phyloP scores from a whole-genome alignment of 2,888 invertebrate species.

The Hedya salicella region DNA sequence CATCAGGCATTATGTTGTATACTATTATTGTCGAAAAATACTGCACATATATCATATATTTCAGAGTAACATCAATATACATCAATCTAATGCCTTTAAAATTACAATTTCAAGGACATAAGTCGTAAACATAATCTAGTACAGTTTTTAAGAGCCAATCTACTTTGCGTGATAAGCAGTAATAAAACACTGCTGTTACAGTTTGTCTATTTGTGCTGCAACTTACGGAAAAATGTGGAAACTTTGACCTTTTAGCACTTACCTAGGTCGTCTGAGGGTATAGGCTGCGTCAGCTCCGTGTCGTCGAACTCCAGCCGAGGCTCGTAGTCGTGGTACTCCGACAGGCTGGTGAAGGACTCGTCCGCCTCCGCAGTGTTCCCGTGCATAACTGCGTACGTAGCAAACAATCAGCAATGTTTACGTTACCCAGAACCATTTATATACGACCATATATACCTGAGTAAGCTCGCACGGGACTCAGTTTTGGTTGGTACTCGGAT shows the following conservation, averaged over 20 bases:
- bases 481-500: conserved; percentile 73
- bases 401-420: conserved; percentile 45
- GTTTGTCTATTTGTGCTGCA: conserved; percentile 16
- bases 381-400: conserved; percentile 64
- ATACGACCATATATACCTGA: conserved; percentile 63
- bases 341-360: conserved; percentile 93
- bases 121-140: background rate
- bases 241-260: conserved; percentile 57
- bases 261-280: conserved; percentile 89
- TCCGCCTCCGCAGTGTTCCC: conserved; percentile 82
- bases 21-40: no score
- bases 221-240: conserved; percentile 4
- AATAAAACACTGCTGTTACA: background rate
- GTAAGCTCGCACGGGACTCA: conserved; percentile 76
- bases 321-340: conserved; percentile 97
- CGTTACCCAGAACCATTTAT: conserved; percentile 23
- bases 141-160: conserved; percentile 8
- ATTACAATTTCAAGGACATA: conserved; percentile 5
- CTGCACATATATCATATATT: no score
- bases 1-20: no score
- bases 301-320: conserved; percentile 98
- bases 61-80: background rate
- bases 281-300: conserved; percentile 87
- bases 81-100: background rate
- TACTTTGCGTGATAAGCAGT: conserved; percentile 10